Evolutionary conservation across 2,888 invertebrate genomes (phyloP), one percentile per base, ranked within the genome.

Genomic region (Xestobium rufovillosum): DNA sequence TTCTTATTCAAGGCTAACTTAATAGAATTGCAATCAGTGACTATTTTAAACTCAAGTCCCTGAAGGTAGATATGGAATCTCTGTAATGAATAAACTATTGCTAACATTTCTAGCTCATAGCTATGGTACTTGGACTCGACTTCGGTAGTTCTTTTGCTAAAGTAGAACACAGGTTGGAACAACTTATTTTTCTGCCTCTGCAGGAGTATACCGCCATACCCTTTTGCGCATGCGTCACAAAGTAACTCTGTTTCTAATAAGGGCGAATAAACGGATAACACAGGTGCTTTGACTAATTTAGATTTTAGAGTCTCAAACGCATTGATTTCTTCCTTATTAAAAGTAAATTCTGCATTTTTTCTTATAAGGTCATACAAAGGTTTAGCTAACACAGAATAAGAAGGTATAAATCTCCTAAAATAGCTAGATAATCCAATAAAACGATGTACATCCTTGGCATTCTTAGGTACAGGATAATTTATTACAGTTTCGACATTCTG

Each of bases 91-190:
- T 53, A 45, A 10, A 52, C 40, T 11, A 55, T 45, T 13, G 51
- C 45, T 3, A 57, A 27, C 3, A 44, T 45, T 41, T 61, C 58
- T 4, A 61, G 28, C 32, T 60, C 57, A 37, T 51, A 62, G 40
- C 56, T 57, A 34, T 59, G 58, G 26, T 54, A 59, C 30, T 48
- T 53, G 1, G 50, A 40, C 39, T 59, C 57, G 1, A 34, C 30
- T 1, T 44, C 47, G 1, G 52, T 50, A 1, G 57, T 53, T 19
- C 52, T 41, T 37, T 56, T 55, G 3, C 55, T 56, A 43, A 55
- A 60, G 42, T 54, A 57, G 34, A 55, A 55, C 0, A 59, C 36
- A 0, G 58, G 58, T 17, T 59, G 52, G 15, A 57, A 48, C 15
- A 47, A 42, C 3, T 34, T 34, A 41, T 56, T 52, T 0, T 31